Base-by-base conservation (phyloP, 2,113 vertebrate species). In the Thymallus thymallus region DNA sequence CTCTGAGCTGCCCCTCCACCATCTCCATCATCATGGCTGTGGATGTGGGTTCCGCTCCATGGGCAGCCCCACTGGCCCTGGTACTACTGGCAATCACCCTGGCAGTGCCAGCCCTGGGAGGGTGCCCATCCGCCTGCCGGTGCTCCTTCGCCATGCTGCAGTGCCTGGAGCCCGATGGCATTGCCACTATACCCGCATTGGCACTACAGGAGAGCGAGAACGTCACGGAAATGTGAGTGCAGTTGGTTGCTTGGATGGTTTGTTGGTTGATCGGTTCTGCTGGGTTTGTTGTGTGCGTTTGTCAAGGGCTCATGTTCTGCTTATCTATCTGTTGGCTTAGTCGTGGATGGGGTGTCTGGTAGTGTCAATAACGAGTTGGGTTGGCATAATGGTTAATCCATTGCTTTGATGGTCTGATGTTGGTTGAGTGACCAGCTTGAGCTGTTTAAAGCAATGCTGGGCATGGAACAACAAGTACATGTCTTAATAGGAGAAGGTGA, bases 211-310 rank as follows among this genome's bases (percentile, higher is more conserved):
- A 93, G 78, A 93, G 92, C 51, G 92, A 94, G 80, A 94, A 94
- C 35, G 73, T 94, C 81, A 94, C 93, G 0, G 93, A 94, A 79
- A 94, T 94, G 92, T 94, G 84, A 94, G 92, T 93, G 74, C 22
- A 4, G n/a, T 22, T 35, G 23, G n/a, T 69, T 69, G 63, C 30
- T 71, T 74, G 16, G 1, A 56, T 55, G 32, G 45, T 32, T 45
- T 6, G 61, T 2, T 63, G 61, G 75, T 77, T 24, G 29, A 14
- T 24, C 18, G 62, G 66, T 73, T 77, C 51, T 51, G 69, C 13
- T 71, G 5, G 32, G 4, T 26, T 66, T 55, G 48, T 51, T 48
- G 24, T 14, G 41, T 68, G 23, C 6, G 46, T 67, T 24, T 30
- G 70, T 70, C 20, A 23, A 13, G 4, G 4, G 71, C 51, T 46